Percentiles rank a stretch among this genome's conserved stretches.
These are phyloP conservation scores for Adelosebastes latens DNA, from an alignment of 2,797 vertebrate genomes.

Conservation along the genomic window DNA sequence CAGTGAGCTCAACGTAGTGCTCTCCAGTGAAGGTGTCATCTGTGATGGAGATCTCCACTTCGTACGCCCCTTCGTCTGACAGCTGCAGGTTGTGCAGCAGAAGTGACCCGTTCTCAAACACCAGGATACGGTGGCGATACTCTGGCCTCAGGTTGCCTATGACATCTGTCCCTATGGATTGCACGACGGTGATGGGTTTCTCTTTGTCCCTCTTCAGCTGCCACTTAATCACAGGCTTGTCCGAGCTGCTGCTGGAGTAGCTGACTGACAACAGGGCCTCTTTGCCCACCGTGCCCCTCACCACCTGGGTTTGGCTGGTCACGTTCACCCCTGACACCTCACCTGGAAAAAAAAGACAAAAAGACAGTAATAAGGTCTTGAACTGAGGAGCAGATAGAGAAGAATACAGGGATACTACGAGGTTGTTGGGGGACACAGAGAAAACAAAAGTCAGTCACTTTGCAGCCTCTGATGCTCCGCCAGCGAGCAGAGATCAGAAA, in stretches of 20 bases:
- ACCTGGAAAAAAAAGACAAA: slow-evolving; percentile 70
- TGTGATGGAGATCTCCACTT: slow-evolving; percentile 98
- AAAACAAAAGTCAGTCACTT: background rate
- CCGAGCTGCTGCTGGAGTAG: slow-evolving; percentile 91
- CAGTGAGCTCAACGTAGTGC: slow-evolving; percentile 92
- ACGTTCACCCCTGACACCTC: slow-evolving; percentile 90
- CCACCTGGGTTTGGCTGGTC: slow-evolving; percentile 88
- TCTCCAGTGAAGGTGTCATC: slow-evolving; percentile 97
- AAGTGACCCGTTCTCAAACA: slow-evolving; percentile 94
- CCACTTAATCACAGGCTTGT: slow-evolving; percentile 97
- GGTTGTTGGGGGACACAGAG: background rate
- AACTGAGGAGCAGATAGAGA: background rate
- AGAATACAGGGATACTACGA: background rate
- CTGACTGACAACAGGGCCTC: slow-evolving; percentile 92
- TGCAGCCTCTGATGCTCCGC: background rate
- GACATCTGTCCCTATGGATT: slow-evolving; percentile 94
- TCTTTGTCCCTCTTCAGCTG: slow-evolving; percentile 91
- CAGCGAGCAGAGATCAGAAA: slow-evolving; percentile 5
- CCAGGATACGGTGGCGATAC: slow-evolving; percentile 91
- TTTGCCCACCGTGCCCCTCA: slow-evolving; percentile 90
- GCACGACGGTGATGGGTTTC: slow-evolving; percentile 93
- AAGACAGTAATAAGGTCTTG: background rate
- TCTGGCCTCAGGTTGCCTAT: slow-evolving; percentile 94
- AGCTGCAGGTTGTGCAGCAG: slow-evolving; percentile 91
- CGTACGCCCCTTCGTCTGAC: slow-evolving; percentile 92